Evolutionary conservation across 53 echinoderm and acorn worm species (phyloP), one percentile per base, ranked within the genome.

Genomic region (Henricia sp.): DNA sequence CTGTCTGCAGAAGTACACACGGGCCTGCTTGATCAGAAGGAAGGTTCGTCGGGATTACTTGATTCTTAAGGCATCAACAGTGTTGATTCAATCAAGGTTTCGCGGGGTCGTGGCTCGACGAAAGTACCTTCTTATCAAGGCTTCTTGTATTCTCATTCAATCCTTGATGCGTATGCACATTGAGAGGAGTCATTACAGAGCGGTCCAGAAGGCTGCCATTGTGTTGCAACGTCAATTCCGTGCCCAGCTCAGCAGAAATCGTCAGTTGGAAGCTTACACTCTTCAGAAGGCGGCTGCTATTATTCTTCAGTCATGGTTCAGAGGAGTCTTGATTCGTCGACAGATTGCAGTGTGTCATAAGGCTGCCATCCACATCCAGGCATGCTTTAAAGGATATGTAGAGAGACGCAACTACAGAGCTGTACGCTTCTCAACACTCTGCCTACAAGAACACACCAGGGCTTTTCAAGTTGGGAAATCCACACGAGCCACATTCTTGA

Each of bases 351-450:
- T 38, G 19, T 33, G 52, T 52, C 20, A 74, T 37, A 2, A 19
- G 5, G 73, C 74, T 13, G 93, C 95, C 23, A 60, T 83, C 50
- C 26, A 60, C 37, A 95, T 93, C 57, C 96, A 96, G 82, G 55
- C 83, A 34, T 60, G 66, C 19, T 70, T 76, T 37, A 94, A 90
- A 38, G 58, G 82, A 36, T 46, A 70, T 50, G 35, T 24, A 12
- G 75, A 32, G 32, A 37, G 71, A 9, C 52, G 29, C 25, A 72
- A 30, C 6, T 95, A 80, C 60, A 51, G 46, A 30, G 44, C 6
- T 8, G 20, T 88, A 75, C 74, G 70, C 4, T 19, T 26, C 5
- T 91, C 93, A 10, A 71, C 86, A 1, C 71, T 90, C 3, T 56
- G 71, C 17, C 59, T 92, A 20, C 93, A 92, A 70, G 83, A 74